Evolutionary conservation across 2,113 vertebrate genomes (phyloP).

Genomic region (Gallinago jamesoni): DNA sequence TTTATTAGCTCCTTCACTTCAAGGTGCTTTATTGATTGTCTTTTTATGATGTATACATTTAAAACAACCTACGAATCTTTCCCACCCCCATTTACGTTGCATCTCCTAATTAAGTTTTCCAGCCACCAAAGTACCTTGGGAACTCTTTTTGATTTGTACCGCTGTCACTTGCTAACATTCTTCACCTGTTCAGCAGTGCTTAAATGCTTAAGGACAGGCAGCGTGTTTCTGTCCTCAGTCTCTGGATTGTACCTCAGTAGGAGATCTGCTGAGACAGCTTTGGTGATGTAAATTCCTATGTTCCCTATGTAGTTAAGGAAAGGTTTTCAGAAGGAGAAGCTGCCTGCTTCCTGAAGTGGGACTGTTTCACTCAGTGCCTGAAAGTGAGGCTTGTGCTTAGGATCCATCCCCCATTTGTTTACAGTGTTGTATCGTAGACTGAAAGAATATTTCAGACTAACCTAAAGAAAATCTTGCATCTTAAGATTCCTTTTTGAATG

Average conservation of each 20-base stretch:
- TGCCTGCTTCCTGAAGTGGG: constrained; percentile 1
- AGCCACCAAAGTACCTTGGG: background rate
- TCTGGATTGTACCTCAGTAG: background rate
- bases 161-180: background rate
- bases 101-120: background rate
- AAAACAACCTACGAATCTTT: background rate
- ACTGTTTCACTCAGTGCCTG: constrained; percentile 11
- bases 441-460: constrained; percentile 65
- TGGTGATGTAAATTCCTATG: background rate
- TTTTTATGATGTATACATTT: background rate
- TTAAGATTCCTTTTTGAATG: constrained; percentile 72
- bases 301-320: background rate
- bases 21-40: background rate
- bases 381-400: constrained; percentile 44
- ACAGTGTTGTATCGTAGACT: constrained; percentile 47
- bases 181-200: background rate
- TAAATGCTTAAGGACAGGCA: background rate
- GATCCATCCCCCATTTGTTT: constrained; percentile 60
- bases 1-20: background rate
- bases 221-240: background rate
- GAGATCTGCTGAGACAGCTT: background rate
- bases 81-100: background rate
- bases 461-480: constrained; percentile 67
- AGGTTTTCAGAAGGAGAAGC: constrained; percentile 27
- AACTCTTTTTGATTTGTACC: background rate